Conservation (phyloP, 2,113 vertebrate species). For the Lophius piscatorius region DNA sequence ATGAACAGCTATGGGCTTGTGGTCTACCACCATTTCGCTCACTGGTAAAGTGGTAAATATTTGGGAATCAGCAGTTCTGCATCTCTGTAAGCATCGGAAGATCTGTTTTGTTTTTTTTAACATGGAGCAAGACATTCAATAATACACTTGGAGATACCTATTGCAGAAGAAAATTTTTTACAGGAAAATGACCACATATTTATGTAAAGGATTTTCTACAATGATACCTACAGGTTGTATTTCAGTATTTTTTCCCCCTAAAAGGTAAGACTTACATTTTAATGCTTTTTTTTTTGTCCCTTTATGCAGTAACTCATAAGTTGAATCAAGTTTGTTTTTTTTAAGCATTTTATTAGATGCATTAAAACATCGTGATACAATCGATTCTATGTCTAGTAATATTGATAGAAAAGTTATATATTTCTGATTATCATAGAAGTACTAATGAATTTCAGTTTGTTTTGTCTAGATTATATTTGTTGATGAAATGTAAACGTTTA, state of each 20-base stretch:
- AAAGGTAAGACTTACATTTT: slow-evolving; percentile 64
- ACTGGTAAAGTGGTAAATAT: slow-evolving; percentile 13
- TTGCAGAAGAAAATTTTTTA: slow-evolving; percentile 1
- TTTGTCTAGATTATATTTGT: neutral
- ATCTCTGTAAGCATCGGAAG: slow-evolving; percentile 23
- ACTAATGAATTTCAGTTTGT: neutral
- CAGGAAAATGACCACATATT: neutral
- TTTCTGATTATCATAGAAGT: neutral
- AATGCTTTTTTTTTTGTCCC: neutral
- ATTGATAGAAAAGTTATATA: too few species aligned
- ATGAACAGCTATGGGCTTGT: slow-evolving; percentile 46
- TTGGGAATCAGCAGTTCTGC: slow-evolving; percentile 8
- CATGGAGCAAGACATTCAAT: neutral
- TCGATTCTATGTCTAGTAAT: too few species aligned
- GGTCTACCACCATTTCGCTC: slow-evolving; percentile 12
- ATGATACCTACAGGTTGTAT: slow-evolving; percentile 41
- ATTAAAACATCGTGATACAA: too few species aligned
- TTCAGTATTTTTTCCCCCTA: slow-evolving; percentile 9
- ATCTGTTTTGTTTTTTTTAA: slow-evolving; percentile 7
- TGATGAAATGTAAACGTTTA: slow-evolving; percentile 5
- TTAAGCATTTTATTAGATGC: too few species aligned
- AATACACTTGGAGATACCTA: slow-evolving; percentile 6
- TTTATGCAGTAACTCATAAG: neutral
- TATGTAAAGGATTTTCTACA: slow-evolving; percentile 24
- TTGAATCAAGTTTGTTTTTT: too few species aligned